These are phyloP conservation scores for Brachynemurus nebulosus DNA, from an alignment of 2,888 invertebrate species.

Conservation along the genomic window DNA sequence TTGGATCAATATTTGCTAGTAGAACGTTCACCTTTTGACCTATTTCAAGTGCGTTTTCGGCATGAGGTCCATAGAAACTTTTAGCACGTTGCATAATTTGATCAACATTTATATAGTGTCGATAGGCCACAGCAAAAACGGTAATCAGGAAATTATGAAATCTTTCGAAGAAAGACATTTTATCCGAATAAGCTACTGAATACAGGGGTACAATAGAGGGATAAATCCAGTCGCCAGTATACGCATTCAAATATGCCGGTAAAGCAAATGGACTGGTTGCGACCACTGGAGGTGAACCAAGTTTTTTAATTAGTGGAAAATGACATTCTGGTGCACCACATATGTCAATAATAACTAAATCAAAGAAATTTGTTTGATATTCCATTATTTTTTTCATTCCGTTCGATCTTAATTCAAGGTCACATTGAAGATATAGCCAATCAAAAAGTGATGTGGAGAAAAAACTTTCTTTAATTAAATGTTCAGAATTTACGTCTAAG, in stretches of 20 bases:
- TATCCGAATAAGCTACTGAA: constrained; percentile 2
- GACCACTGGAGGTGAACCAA: constrained; percentile 5
- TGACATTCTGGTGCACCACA: not conserved
- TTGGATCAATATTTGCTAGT: constrained; percentile 24
- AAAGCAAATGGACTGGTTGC: constrained; percentile 5
- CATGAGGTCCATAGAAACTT: constrained; percentile 9
- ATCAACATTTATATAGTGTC: constrained; percentile 1
- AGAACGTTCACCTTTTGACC: constrained; percentile 22
- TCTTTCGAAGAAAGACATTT: constrained; percentile 12
- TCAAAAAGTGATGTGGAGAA: too few species aligned
- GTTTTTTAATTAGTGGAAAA: constrained; percentile 6
- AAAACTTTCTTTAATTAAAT: too few species aligned
- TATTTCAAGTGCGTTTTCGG: constrained; percentile 12
- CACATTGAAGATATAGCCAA: too few species aligned
- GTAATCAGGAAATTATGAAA: constrained; percentile 6
- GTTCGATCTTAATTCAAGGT: not conserved
- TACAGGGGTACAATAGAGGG: constrained; percentile 4
- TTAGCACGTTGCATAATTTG: constrained; percentile 9
- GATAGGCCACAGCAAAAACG: not conserved
- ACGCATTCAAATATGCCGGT: not conserved
- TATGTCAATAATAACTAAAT: constrained; percentile 5
- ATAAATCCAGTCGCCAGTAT: constrained; percentile 7
- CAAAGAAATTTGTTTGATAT: constrained; percentile 6
- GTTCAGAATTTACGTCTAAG: too few species aligned
- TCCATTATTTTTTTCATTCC: constrained; percentile 1